Percentiles rank a stretch among this genome's conserved stretches.
Conservation (phyloP, 1,140 invertebrate genomes). For the Drosophila pandora region DNA sequence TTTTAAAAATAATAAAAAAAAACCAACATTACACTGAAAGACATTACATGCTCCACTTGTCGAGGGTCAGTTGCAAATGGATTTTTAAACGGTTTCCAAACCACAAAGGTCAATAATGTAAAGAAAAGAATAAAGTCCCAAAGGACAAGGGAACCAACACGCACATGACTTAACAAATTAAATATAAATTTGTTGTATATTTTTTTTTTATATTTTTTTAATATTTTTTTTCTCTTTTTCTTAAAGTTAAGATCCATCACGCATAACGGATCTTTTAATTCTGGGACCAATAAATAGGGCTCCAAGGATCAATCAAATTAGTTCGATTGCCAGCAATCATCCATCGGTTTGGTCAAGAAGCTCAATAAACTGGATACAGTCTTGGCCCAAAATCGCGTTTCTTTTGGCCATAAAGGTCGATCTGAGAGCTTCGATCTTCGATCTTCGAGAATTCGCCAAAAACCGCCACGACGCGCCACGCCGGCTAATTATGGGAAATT, state of each 20-base stretch:
- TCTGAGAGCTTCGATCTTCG: neutral
- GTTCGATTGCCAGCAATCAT: conserved; percentile 37
- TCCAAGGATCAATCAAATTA: conserved; percentile 37
- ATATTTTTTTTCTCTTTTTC: neutral
- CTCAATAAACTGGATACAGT: conserved; percentile 25
- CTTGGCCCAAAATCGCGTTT: conserved; percentile 53
- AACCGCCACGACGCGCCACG: conserved; percentile 1
- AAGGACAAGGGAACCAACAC: conserved; percentile 33
- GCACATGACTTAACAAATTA: conserved; percentile 18
- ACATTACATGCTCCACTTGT: conserved; percentile 60
- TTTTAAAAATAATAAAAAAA: conserved; percentile 10
- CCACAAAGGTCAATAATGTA: conserved; percentile 33
- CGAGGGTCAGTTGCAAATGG: conserved; percentile 61
- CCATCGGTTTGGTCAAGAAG: too few relatives aligned
- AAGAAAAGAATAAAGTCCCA: conserved; percentile 6
- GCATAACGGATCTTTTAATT: conserved; percentile 78
- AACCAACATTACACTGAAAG: conserved; percentile 20
- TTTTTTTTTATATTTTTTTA: neutral
- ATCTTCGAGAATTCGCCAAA: conserved; percentile 21
- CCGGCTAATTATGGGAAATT: conserved; percentile 74
- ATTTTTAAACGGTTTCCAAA: conserved; percentile 68
- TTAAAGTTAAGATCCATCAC: conserved; percentile 15
- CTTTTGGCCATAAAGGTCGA: conserved; percentile 57
- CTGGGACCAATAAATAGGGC: conserved; percentile 31
- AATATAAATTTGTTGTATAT: neutral